Evolutionary conservation across 2,888 invertebrate genomes (phyloP).

Genomic region (Acleris emargana): DNA sequence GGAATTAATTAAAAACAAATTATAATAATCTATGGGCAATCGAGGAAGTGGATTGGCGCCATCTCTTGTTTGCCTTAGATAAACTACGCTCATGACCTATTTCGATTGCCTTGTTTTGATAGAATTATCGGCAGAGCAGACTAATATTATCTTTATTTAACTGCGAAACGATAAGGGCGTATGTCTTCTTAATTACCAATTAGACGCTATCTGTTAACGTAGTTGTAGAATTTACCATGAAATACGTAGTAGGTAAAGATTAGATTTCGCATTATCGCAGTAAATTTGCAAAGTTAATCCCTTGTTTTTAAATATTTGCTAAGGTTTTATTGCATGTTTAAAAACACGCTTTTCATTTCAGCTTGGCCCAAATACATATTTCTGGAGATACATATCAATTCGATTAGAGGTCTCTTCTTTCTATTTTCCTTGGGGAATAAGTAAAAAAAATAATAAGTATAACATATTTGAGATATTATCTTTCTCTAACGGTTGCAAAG

Average conservation of each 20-base stretch:
- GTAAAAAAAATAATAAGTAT: no score
- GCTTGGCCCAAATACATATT: no score
- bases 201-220: background rate
- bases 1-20: conserved; percentile 28
- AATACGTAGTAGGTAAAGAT: background rate
- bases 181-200: background rate
- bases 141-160: conserved; percentile 1
- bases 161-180: conserved; percentile 1
- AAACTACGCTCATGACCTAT: conserved; percentile 32
- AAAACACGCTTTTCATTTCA: no score
- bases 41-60: conserved; percentile 31
- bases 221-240: background rate
- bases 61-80: conserved; percentile 28
- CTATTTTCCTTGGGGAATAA: no score
- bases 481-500: no score
- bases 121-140: conserved; percentile 16
- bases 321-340: no score
- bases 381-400: no score
- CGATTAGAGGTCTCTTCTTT: no score
- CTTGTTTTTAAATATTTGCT: no score
- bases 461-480: no score
- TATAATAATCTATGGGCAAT: conserved; percentile 29
- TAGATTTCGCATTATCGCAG: no score
- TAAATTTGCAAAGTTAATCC: no score
- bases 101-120: conserved; percentile 34